phyloP scores from a whole-genome alignment of 1,140 invertebrate genomes.

The Reticulitermes speratus region DNA sequence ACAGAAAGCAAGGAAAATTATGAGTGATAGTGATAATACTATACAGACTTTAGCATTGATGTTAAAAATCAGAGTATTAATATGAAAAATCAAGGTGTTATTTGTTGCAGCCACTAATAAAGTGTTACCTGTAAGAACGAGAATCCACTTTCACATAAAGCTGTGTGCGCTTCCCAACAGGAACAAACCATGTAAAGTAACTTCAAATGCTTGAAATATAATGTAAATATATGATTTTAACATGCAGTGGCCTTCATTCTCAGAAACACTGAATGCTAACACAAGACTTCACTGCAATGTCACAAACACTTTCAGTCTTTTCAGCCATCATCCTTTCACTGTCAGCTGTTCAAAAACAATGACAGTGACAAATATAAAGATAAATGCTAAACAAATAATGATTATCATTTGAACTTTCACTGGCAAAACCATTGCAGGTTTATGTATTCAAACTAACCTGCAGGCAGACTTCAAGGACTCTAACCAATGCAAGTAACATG shows the following conservation, averaged over 20 bases:
- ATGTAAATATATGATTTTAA: background rate
- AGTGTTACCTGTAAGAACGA: background rate
- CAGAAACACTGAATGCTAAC: background rate
- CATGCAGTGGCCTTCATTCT: background rate
- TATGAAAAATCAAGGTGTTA: background rate
- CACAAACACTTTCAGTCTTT: background rate
- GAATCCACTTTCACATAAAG: background rate
- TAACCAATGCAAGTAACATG: background rate
- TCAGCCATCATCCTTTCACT: background rate
- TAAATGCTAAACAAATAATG: background rate
- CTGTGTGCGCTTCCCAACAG: background rate
- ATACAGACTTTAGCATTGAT: background rate
- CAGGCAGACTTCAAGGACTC: background rate
- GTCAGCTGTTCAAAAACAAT: background rate
- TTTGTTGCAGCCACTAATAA: background rate
- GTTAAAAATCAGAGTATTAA: background rate
- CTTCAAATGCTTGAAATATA: background rate
- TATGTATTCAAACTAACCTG: background rate
- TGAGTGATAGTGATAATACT: too few relatives aligned
- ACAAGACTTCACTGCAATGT: background rate
- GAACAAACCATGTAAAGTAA: background rate
- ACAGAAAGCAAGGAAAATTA: background rate
- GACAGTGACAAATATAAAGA: background rate
- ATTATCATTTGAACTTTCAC: background rate
- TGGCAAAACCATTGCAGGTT: background rate